Evolutionary conservation across 2,113 vertebrate species (phyloP), one percentile per base, ranked within the genome.

Genomic region (Edolisoma coerulescens): DNA sequence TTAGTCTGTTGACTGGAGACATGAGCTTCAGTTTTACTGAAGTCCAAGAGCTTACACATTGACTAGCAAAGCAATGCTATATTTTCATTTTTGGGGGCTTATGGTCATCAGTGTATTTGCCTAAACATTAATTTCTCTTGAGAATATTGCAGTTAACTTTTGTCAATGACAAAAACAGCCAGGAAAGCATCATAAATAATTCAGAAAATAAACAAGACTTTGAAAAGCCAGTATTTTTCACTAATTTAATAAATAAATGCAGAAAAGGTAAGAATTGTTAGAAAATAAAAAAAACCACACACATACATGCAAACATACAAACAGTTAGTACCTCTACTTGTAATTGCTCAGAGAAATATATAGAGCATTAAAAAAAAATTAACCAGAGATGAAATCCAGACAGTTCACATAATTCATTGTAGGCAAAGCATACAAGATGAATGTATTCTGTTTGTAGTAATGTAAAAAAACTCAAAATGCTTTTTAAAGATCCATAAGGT

Each of bases 401-500:
- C 6, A 64, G 12, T 47, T 77, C 1, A 10, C 35, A 9, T 39
- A 47, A 74, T 70, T 81, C 14, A 21, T 74, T 74, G 49, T 8
- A 68, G 5, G 10, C 61, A 57, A 84, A 69, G 9, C 8, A 61
- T 42, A 22, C 3, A 42, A 11, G 7, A 59, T 68, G 5, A 80
- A 33, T 53, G 3, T 37, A n/a, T 67, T 71, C 12, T 49, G 20
- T 14, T 76, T 67, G 28, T 42, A 75, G 3, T 21, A 57, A 71
- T 6, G 12, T 23, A 39, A 79, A 83, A 61, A 54, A 68, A 27
- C 0, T 13, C 1, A 35, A 41, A 69, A 10, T 3, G 0, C 7
- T 39, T 85, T 77, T 75, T 56, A 49, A 85, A 89, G n/a, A 83
- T 28, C 3, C 2, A 63, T 27, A 53, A 75, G 57, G 16, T 17